These are phyloP conservation scores for Eurois occulta DNA, from an alignment of 2,888 invertebrate genomes.

Conservation along the genomic window DNA sequence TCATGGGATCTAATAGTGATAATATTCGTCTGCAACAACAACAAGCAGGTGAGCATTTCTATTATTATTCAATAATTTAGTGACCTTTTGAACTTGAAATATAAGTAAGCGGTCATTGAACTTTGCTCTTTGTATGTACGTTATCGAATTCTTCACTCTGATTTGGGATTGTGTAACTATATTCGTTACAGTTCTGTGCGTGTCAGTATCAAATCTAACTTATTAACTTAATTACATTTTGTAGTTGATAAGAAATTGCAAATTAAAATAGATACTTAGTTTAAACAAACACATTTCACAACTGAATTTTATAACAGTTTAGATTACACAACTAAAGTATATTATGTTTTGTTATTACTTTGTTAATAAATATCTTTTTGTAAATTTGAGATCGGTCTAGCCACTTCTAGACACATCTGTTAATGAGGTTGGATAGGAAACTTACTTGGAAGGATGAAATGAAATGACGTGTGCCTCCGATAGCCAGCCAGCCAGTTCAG, in stretches of 20 bases:
- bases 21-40: slow-evolving; percentile 71
- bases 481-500: no score
- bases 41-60: slow-evolving; percentile 80
- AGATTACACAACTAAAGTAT: slow-evolving; percentile 1
- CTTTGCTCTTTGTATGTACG: slow-evolving; percentile 70
- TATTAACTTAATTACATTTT: slow-evolving; percentile 6
- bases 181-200: slow-evolving; percentile 15
- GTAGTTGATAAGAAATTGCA: slow-evolving; percentile 7
- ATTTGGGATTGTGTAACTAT: slow-evolving; percentile 38
- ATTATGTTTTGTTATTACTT: slow-evolving; percentile 15
- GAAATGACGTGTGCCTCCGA: no score
- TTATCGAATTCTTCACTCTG: slow-evolving; percentile 43
- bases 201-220: slow-evolving; percentile 16
- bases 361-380: neutral
- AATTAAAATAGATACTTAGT: slow-evolving; percentile 16
- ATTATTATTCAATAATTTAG: slow-evolving; percentile 54
- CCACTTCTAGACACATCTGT: slow-evolving; percentile 1
- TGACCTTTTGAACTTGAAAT: slow-evolving; percentile 71
- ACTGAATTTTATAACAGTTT: neutral
- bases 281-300: neutral
- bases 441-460: no score
- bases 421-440: no score
- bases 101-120: slow-evolving; percentile 72
- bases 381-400: neutral
- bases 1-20: slow-evolving; percentile 79